Conservation (phyloP, 2,888 invertebrate species). For the Cactoblastis cactorum region DNA sequence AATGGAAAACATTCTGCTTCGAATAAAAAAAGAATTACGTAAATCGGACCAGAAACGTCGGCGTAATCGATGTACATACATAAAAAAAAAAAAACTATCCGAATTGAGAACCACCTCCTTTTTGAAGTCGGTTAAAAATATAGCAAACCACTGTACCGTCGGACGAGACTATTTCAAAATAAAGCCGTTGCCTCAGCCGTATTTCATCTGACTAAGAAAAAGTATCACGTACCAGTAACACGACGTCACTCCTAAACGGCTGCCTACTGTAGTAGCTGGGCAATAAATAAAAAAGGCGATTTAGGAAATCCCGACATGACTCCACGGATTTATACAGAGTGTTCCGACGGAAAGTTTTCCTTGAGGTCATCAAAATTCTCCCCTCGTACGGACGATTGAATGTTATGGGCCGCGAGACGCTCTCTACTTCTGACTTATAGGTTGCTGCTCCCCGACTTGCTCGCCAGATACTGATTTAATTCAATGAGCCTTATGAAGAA, state of each 20-base stretch:
- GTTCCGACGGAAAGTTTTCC: conserved; percentile 69
- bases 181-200: conserved; percentile 34
- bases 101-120: no score
- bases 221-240: conserved; percentile 54
- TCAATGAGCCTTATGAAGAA: conserved; percentile 38
- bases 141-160: neutral
- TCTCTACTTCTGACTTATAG: conserved; percentile 68
- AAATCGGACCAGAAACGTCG: no score
- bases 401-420: conserved; percentile 73
- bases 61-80: no score
- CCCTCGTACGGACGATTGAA: conserved; percentile 74
- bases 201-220: conserved; percentile 40
- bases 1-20: no score
- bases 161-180: conserved; percentile 28
- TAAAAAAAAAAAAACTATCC: no score
- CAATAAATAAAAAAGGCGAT: conserved; percentile 75
- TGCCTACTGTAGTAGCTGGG: conserved; percentile 56
- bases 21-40: no score
- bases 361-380: conserved; percentile 74
- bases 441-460: conserved; percentile 60
- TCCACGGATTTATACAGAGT: conserved; percentile 73
- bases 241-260: conserved; percentile 63
- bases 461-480: conserved; percentile 60
- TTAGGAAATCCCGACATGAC: conserved; percentile 74
- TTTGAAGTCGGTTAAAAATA: no score